A percentile compares a stretch with the other conserved stretches of the same genome.
Evolutionary conservation across 2,797 vertebrate species (phyloP).

Genomic region (Onychomys arenicola): DNA sequence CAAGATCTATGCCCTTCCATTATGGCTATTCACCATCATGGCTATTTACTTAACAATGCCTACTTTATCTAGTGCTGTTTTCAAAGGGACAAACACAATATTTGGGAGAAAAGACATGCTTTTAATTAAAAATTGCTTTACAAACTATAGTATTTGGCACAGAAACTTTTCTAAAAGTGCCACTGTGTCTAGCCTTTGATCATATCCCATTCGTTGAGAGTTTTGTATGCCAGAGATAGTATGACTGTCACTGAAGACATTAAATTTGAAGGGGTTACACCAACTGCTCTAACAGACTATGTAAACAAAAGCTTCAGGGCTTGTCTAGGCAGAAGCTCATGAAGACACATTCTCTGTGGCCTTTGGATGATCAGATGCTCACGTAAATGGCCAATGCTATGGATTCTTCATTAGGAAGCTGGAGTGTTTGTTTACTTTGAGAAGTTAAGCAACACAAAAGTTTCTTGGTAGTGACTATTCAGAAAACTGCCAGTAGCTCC

Average conservation of each 20-base stretch:
- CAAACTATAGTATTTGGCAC: slow-evolving; percentile 5
- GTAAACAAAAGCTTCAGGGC: slow-evolving; percentile 1
- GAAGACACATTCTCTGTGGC: slow-evolving; percentile 36
- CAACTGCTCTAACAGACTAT: slow-evolving; percentile 46
- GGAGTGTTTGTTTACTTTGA: background rate
- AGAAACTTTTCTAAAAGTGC: background rate
- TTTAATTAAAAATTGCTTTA: slow-evolving; percentile 48
- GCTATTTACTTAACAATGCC: background rate
- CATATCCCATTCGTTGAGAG: slow-evolving; percentile 32
- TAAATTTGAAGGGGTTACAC: slow-evolving; percentile 44
- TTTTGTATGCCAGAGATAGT: background rate
- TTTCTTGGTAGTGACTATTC: background rate
- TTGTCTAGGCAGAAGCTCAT: slow-evolving; percentile 40
- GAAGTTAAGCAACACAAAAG: slow-evolving; percentile 7
- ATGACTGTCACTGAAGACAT: background rate
- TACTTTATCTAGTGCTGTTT: background rate
- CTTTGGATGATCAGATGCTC: slow-evolving; percentile 13
- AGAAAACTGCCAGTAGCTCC: slow-evolving; percentile 46
- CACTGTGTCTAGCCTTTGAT: background rate
- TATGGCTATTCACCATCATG: background rate
- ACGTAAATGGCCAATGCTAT: slow-evolving; percentile 5
- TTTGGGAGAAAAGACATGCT: background rate
- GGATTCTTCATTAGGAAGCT: background rate
- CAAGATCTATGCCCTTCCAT: background rate
- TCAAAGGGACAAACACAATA: background rate